Conservation (phyloP, 2,797 vertebrate genomes). For the Chaenodraco wilsoni region DNA sequence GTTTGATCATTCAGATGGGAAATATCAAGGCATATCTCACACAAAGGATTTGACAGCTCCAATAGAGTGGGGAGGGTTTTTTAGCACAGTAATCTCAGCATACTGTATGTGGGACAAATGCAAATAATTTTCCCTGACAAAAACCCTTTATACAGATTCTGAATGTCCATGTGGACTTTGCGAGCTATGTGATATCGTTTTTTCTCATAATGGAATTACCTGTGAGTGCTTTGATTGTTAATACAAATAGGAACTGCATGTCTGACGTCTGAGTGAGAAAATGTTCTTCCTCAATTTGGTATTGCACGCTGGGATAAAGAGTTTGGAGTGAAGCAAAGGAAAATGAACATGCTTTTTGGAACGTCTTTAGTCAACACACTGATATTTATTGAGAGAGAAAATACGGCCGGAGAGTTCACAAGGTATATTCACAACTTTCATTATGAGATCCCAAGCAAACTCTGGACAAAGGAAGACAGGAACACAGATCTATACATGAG, state of each 20-base stretch:
- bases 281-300: not conserved
- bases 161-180: not conserved
- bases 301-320: not conserved
- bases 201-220: not conserved
- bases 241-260: not conserved
- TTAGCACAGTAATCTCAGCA: conserved; percentile 5
- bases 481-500: no score
- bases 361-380: no score
- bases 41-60: conserved; percentile 3
- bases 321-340: not conserved
- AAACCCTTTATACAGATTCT: conserved; percentile 9
- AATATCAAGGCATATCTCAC: conserved; percentile 1
- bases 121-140: not conserved
- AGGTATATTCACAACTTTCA: no score
- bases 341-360: no score
- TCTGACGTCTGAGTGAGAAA: not conserved
- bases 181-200: not conserved
- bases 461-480: no score
- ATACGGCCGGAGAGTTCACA: no score
- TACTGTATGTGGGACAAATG: not conserved
- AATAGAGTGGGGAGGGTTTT: not conserved
- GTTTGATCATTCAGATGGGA: not conserved
- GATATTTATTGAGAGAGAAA: no score
- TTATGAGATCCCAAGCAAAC: no score
- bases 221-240: conserved; percentile 13